Conservation (phyloP, 2,113 vertebrate species). For the Callaeas wilsoni region DNA sequence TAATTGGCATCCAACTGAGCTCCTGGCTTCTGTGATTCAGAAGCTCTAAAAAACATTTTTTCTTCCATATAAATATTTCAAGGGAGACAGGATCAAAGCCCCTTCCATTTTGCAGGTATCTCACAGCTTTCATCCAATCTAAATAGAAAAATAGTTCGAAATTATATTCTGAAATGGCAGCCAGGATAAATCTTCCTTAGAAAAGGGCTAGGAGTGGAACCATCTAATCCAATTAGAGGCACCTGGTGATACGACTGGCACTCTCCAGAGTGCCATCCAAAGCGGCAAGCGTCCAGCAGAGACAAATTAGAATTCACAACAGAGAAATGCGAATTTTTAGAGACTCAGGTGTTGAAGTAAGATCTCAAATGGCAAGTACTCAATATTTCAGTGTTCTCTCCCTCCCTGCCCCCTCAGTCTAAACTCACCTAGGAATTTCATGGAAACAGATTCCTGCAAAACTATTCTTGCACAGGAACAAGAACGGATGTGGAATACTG, state of each 20-base stretch:
- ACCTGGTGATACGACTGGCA: background rate
- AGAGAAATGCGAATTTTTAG: background rate
- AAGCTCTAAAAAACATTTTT: background rate
- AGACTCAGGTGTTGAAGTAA: background rate
- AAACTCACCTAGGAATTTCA: background rate
- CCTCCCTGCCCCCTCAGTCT: background rate
- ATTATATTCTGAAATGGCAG: background rate
- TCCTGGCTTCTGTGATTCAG: slow-evolving; percentile 33
- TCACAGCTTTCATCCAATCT: slow-evolving; percentile 1
- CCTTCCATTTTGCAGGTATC: slow-evolving; percentile 28
- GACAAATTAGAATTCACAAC: background rate
- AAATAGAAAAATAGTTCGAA: slow-evolving; percentile 8
- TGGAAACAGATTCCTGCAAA: background rate
- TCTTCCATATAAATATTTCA: slow-evolving; percentile 63
- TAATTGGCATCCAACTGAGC: slow-evolving; percentile 63
- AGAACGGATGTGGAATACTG: background rate
- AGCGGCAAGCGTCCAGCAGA: background rate
- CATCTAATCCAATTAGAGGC: background rate
- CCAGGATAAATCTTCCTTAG: background rate
- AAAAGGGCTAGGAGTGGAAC: background rate
- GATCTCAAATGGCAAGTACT: background rate
- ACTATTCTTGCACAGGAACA: background rate
- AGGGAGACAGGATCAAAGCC: slow-evolving; percentile 35
- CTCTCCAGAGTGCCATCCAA: background rate
- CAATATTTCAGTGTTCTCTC: background rate